Percentiles rank a stretch among this genome's conserved stretches.
Conservation (phyloP, 2,113 vertebrate species). For the Telmatochromis sp. region DNA sequence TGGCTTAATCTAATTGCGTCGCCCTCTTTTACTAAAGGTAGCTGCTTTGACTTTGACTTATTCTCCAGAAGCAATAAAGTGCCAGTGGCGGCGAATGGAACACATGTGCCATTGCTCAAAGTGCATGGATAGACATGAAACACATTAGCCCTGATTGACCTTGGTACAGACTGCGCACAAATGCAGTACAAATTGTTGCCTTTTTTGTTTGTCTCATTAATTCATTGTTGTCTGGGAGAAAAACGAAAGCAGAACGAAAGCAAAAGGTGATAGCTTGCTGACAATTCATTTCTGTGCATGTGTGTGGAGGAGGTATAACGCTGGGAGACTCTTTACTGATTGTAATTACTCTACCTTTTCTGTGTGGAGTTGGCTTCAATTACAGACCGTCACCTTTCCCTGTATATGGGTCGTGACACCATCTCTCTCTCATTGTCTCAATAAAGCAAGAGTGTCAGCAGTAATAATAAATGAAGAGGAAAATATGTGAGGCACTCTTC, state of each 20-base stretch:
- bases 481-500: background rate
- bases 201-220: conserved; percentile 22
- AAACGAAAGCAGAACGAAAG: background rate
- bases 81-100: background rate
- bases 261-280: background rate
- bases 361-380: conserved; percentile 32
- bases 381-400: conserved; percentile 31
- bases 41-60: conserved; percentile 52
- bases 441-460: background rate
- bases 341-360: conserved; percentile 53
- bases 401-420: conserved; percentile 27
- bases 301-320: background rate
- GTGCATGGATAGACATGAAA: conserved; percentile 30
- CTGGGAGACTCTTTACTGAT: conserved; percentile 5
- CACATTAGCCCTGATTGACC: conserved; percentile 53
- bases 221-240: conserved; percentile 1
- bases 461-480: conserved; percentile 23
- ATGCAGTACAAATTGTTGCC: background rate
- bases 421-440: conserved; percentile 46
- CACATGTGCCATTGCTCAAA: conserved; percentile 41
- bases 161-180: conserved; percentile 1
- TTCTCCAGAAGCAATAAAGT: conserved; percentile 29
- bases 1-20: conserved; percentile 58
- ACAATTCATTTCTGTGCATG: background rate
- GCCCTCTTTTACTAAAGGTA: conserved; percentile 46